Conservation (phyloP, 2,888 invertebrate genomes). For the Copidosoma aretas region DNA sequence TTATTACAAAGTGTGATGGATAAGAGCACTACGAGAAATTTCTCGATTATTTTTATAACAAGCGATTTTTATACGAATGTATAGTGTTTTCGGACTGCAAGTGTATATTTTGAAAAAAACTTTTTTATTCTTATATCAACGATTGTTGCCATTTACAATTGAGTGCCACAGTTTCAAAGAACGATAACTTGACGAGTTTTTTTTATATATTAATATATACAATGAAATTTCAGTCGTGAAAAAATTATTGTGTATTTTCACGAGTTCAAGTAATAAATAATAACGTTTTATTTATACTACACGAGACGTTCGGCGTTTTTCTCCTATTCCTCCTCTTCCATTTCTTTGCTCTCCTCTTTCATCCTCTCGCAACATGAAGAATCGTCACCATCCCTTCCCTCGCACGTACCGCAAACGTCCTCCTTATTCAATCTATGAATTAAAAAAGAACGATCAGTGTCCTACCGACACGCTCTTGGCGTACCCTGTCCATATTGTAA, state of each 20-base stretch:
- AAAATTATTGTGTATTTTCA: conserved; percentile 34
- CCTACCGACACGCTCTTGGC: no score
- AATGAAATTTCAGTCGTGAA: conserved; percentile 16
- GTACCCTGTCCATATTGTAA: no score
- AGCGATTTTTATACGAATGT: conserved; percentile 26
- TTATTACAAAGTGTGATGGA: conserved; percentile 21
- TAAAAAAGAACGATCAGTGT: background rate
- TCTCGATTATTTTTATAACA: conserved; percentile 22
- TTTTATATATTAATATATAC: conserved; percentile 22
- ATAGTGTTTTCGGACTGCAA: conserved; percentile 28
- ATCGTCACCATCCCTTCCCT: conserved; percentile 21
- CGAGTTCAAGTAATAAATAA: conserved; percentile 33
- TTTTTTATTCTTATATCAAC: conserved; percentile 28
- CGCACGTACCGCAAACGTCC: conserved; percentile 46
- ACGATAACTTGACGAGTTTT: conserved; percentile 22
- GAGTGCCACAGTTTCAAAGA: conserved; percentile 31
- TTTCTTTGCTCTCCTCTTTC: no score
- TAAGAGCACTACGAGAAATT: conserved; percentile 14
- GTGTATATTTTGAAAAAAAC: conserved; percentile 28
- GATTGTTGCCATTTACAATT: conserved; percentile 24
- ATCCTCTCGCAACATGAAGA: background rate
- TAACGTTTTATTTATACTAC: conserved; percentile 26
- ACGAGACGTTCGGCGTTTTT: background rate
- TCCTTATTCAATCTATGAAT: background rate
- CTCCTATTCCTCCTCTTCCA: no score